Percentiles rank a stretch among this genome's conserved stretches.
phyloP scores from a whole-genome alignment of 2,113 vertebrate genomes.

The Colius striatus region DNA sequence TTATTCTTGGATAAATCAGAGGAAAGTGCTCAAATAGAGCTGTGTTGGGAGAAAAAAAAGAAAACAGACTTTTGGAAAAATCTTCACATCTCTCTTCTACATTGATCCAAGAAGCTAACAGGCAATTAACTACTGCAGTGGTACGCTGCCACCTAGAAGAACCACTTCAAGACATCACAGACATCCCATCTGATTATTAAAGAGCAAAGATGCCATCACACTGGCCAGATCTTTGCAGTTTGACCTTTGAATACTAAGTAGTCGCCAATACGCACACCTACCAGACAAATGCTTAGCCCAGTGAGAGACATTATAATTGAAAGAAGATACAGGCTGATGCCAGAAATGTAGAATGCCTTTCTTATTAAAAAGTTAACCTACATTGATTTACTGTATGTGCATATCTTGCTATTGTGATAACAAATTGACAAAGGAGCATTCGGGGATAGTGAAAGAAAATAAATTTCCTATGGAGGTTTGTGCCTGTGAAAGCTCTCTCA shows the following conservation, averaged over 20 bases:
- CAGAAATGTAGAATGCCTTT: conserved; percentile 12
- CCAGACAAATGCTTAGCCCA: conserved; percentile 35
- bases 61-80: conserved; percentile 39
- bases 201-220: conserved; percentile 43
- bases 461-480: not conserved
- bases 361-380: conserved; percentile 42
- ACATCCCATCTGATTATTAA: conserved; percentile 56
- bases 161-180: conserved; percentile 51
- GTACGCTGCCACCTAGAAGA: conserved; percentile 55
- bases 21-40: conserved; percentile 35
- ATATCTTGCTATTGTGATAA: conserved; percentile 39
- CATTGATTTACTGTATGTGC: conserved; percentile 25
- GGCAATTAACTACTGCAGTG: conserved; percentile 58
- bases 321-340: not conserved
- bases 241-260: conserved; percentile 65
- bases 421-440: conserved; percentile 46
- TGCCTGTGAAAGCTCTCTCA: not conserved
- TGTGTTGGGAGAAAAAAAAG: not conserved
- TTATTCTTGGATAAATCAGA: conserved; percentile 58
- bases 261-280: not conserved
- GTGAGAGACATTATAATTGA: conserved; percentile 53
- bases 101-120: conserved; percentile 59
- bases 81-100: conserved; percentile 51
- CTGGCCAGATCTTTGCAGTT: conserved; percentile 19
- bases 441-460: not conserved